phyloP scores from a whole-genome alignment of 2,797 vertebrate species.

The Psittacula derbiana region DNA sequence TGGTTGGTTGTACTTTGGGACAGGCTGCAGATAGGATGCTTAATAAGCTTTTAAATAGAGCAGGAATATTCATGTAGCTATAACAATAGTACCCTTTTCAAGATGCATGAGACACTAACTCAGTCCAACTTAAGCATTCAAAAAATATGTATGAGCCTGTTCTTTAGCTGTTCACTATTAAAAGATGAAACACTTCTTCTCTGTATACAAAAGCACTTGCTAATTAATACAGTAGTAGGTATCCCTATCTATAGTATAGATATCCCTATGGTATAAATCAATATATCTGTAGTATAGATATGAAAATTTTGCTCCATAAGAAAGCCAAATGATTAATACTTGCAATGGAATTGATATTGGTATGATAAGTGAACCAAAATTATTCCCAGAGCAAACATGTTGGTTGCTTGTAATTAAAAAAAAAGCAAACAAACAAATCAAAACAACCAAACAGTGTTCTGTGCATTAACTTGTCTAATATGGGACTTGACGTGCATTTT shows the following conservation, averaged over 20 bases:
- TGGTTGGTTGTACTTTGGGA: background rate
- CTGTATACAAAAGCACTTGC: background rate
- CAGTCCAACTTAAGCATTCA: background rate
- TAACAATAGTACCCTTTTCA: background rate
- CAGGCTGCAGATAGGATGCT: background rate
- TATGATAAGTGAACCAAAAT: background rate
- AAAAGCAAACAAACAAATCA: background rate
- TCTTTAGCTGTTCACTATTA: background rate
- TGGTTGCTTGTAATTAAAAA: background rate
- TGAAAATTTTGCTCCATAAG: background rate
- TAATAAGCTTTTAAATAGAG: background rate
- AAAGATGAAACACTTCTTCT: background rate
- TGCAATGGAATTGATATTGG: background rate
- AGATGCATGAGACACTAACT: background rate
- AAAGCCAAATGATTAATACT: background rate
- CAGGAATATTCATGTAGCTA: background rate
- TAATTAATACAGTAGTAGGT: background rate
- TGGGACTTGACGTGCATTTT: background rate
- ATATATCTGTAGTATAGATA: background rate
- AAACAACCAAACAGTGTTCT: background rate
- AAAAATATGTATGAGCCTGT: background rate
- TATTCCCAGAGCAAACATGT: background rate
- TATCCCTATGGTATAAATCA: background rate
- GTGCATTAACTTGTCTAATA: background rate
- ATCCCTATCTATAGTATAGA: background rate